A percentile compares a stretch with the other conserved stretches of the same genome.
Conservation (phyloP, 2,888 invertebrate species). For the Zonitis immaculata region DNA sequence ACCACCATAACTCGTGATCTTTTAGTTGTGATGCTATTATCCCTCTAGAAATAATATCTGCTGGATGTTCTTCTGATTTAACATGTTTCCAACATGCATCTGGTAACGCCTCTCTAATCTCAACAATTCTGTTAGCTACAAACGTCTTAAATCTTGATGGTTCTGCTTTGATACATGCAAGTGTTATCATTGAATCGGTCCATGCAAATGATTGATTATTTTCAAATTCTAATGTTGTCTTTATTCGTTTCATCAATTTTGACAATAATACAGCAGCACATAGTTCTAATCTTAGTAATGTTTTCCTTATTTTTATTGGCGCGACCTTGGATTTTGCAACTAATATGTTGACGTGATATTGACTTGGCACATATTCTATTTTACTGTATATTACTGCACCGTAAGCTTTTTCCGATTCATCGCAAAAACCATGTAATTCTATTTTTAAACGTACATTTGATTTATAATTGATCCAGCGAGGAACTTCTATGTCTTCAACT, state of each 20-base stretch:
- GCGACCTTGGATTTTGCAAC: constrained; percentile 12
- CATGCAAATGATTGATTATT: too few species aligned
- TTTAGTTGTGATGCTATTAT: background rate
- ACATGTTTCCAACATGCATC: constrained; percentile 16
- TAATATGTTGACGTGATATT: constrained; percentile 1
- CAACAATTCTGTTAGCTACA: constrained; percentile 19
- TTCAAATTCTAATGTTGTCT: too few species aligned
- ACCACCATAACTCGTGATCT: constrained; percentile 12
- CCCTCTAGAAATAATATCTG: constrained; percentile 18
- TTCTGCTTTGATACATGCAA: constrained; percentile 23
- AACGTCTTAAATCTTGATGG: constrained; percentile 23
- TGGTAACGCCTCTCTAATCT: constrained; percentile 10
- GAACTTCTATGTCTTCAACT: constrained; percentile 8
- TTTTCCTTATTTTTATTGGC: constrained; percentile 8
- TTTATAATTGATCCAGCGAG: constrained; percentile 5
- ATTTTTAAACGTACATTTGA: background rate
- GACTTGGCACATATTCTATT: background rate
- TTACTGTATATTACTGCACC: constrained; percentile 12
- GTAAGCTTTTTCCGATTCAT: constrained; percentile 13
- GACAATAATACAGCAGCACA: constrained; percentile 19
- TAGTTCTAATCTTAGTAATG: constrained; percentile 25
- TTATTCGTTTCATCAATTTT: background rate
- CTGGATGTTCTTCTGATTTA: constrained; percentile 15
- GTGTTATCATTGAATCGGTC: constrained; percentile 26
- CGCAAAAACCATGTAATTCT: constrained; percentile 17